These are phyloP conservation scores for Laothoe populi DNA, from an alignment of 2,888 invertebrate species.

Conservation along the genomic window DNA sequence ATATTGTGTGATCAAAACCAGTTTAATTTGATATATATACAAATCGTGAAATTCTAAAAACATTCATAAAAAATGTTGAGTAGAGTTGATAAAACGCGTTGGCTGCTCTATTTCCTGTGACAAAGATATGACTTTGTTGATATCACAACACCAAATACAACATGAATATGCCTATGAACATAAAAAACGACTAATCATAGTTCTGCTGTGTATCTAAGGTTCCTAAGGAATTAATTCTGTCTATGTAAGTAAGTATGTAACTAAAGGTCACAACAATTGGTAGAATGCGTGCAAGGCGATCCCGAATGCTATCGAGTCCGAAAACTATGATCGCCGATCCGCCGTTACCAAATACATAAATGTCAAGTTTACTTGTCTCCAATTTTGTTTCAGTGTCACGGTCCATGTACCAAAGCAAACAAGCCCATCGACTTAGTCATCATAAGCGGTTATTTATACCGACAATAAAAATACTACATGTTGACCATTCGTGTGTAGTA, in stretches of 20 bases:
- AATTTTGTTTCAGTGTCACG: conserved; percentile 26
- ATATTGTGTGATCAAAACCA: too few relatives aligned
- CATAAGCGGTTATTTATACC: background rate
- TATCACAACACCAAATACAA: too few relatives aligned
- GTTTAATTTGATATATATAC: too few relatives aligned
- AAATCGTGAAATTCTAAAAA: too few relatives aligned
- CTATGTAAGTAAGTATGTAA: background rate
- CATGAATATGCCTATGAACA: too few relatives aligned
- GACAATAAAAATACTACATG: conserved; percentile 5
- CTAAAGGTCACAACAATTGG: conserved; percentile 14
- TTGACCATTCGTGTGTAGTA: conserved; percentile 7
- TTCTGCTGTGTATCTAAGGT: too few relatives aligned
- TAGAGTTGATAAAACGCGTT: too few relatives aligned
- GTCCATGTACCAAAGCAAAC: conserved; percentile 14
- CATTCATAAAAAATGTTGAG: too few relatives aligned
- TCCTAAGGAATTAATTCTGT: background rate
- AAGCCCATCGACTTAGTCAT: conserved; percentile 14
- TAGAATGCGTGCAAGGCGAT: conserved; percentile 25
- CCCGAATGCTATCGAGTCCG: conserved; percentile 10
- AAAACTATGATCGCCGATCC: conserved; percentile 2
- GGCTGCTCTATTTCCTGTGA: too few relatives aligned
- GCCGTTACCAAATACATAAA: conserved; percentile 24
- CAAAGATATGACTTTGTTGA: too few relatives aligned
- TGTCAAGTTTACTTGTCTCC: conserved; percentile 26
- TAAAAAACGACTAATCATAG: too few relatives aligned